Base-by-base conservation (phyloP, 2,113 vertebrate species). In the Anguilla japonica region DNA sequence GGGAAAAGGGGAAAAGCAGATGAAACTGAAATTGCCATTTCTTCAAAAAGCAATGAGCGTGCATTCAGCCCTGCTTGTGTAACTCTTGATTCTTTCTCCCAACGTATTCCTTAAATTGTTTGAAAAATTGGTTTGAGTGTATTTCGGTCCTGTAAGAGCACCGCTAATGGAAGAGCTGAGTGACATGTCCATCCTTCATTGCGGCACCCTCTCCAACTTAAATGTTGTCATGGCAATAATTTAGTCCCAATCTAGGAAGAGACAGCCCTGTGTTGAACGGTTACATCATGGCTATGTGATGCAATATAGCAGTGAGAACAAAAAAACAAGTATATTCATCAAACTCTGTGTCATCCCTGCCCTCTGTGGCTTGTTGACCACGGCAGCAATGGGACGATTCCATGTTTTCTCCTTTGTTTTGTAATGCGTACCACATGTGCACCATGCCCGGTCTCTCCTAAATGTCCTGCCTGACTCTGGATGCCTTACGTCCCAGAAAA, bases 161-260 rank as follows among this genome's bases (percentile, higher is more conserved):
- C 5, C 71, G 11, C 5, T 75, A 75, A 75, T 75, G 71, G 71
- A 75, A 75, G 71, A 75, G 71, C 26, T 34, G 71, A 75, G 71
- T 34, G 71, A 75, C 71, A 34, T 9, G n/a, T 75, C 71, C 26
- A 9, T 75, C 71, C 26, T 75, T 34, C 11, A 26, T n/a, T 14
- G 71, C 7, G 71, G 71, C n/a, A 75, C 71, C 71, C 71, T 75
- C 71, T 75, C n/a, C n/a, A 34, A 26, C 9, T n/a, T n/a, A 34
- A 34, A n/a, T 75, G 71, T 75, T 75, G 71, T 75, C 71, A 75
- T 75, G 71, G 71, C n/a, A 75, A 75, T 75, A n/a, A 75, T 75
- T 75, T 29, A 29, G 71, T 75, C 71, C 71, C 71, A 34, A 75
- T 75, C 71, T n/a, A 26, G 26, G n/a, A 34, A 29, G 71, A 34